Base-by-base conservation (phyloP, 2,888 invertebrate genomes). In the Caenorhabditis becei region DNA sequence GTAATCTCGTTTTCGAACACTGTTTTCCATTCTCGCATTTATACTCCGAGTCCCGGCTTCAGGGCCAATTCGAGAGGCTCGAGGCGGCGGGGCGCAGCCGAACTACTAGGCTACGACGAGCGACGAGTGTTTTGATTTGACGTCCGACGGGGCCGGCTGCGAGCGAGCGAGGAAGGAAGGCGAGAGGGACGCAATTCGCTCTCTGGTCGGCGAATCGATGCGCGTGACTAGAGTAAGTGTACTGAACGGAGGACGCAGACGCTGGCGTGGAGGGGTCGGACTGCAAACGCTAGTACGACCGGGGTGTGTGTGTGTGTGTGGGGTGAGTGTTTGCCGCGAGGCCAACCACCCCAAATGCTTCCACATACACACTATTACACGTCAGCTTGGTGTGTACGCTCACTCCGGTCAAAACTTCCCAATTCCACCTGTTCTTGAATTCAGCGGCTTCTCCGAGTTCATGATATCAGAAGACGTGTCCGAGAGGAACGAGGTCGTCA, bases 51-150 rank as follows among this genome's bases (percentile, higher is more conserved):
- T 23, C 44, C 28, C 1, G n/a, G 53, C 62, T 71, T 53, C 62
- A 54, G 14, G 26, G 54, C 32, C 16, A 53, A 56, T 47, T 28
- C 10, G 41, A 62, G 62, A 71, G 32, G 54, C 71, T 71, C 32
- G 24, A 62, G 70, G 14, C 53, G 14, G 24, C 49, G n/a, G 51
- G 41, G 53, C 32, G 63, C 49, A 37, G 49, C 23, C 51, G 20
- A 28, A 41, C 56, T 47, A 32, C 32, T 23, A 49, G 63, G 26
- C 20, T 11, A 16, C 35, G 11, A 35, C 20, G 37, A 37, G 37
- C 20, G 41, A 41, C 41, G 74, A 66, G 74, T 74, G 74, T 74
- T 74, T 74, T 74, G 65, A 59, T 74, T 65, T 23, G 51, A 74
- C 65, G 74, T 62, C 49, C 65, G 26, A 49, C 54, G 24, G 14